Conservation (phyloP, 2,888 invertebrate species). For the Perizoma affinitatum region DNA sequence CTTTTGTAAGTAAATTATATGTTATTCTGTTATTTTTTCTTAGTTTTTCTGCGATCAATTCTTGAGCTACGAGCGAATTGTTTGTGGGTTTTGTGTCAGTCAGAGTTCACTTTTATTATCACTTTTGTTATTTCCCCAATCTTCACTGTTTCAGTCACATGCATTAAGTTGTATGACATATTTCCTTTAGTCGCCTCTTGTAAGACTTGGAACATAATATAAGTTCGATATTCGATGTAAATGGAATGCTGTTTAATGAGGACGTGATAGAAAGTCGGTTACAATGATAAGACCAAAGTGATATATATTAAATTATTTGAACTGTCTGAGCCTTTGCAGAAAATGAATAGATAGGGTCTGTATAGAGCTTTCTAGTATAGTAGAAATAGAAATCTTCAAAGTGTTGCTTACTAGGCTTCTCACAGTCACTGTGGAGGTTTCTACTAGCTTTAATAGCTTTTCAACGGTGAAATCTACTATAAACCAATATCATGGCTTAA, state of each 20-base stretch:
- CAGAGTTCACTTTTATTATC: no score
- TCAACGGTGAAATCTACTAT: neutral
- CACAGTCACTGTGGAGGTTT: no score
- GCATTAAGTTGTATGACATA: no score
- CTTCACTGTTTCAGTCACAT: no score
- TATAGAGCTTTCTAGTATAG: neutral
- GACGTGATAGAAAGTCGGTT: conserved; percentile 32
- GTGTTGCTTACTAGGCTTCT: conserved; percentile 2
- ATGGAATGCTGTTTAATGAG: conserved; percentile 32
- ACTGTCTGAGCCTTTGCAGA: conserved; percentile 23
- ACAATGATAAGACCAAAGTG: conserved; percentile 21
- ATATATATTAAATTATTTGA: conserved; percentile 29
- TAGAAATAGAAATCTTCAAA: conserved; percentile 6
- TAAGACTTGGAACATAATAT: conserved; percentile 30
- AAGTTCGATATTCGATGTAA: conserved; percentile 30
- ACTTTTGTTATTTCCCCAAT: no score
- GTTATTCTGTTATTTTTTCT: conserved; percentile 5
- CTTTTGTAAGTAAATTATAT: conserved; percentile 21
- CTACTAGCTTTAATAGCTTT: neutral
- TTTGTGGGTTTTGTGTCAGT: no score
- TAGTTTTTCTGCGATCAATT: no score
- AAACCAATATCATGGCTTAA: no score
- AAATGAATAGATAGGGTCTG: conserved; percentile 23
- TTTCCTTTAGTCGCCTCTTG: no score
- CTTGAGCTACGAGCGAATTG: no score